Conservation (phyloP, 1,140 invertebrate species). For the Hylaeus volcanicus region DNA sequence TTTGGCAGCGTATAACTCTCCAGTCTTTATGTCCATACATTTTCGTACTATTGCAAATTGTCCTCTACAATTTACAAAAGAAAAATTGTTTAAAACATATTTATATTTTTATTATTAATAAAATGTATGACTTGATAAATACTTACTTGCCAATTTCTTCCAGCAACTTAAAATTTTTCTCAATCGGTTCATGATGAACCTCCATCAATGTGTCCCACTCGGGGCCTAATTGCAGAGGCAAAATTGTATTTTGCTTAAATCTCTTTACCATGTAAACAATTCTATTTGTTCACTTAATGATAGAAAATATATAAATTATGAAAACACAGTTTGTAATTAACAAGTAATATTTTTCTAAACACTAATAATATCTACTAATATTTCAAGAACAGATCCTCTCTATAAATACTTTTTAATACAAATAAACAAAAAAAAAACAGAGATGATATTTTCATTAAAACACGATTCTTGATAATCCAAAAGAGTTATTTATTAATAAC, state of each 20-base stretch:
- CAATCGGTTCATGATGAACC: slow-evolving; percentile 83
- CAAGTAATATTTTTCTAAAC: not conserved
- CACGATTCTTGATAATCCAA: too few species aligned
- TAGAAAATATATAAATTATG: not conserved
- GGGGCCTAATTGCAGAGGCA: slow-evolving; percentile 63
- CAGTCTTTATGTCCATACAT: slow-evolving; percentile 82
- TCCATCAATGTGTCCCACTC: slow-evolving; percentile 80
- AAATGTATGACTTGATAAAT: not conserved
- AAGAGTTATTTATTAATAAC: slow-evolving; percentile 20
- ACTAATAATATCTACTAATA: not conserved
- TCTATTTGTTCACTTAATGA: not conserved
- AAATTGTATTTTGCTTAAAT: not conserved
- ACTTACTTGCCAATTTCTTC: slow-evolving; percentile 85
- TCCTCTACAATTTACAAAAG: slow-evolving; percentile 80
- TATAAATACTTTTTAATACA: not conserved
- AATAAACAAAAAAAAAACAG: not conserved
- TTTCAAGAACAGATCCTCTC: not conserved
- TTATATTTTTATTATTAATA: not conserved
- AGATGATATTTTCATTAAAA: not conserved
- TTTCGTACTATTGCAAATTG: slow-evolving; percentile 88
- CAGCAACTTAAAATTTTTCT: slow-evolving; percentile 82
- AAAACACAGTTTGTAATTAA: not conserved
- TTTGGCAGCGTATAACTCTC: slow-evolving; percentile 86
- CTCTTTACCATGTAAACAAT: not conserved
- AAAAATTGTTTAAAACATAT: slow-evolving; percentile 5